phyloP scores from a whole-genome alignment of 1,140 invertebrate species.

The Euglossa dilemma region DNA sequence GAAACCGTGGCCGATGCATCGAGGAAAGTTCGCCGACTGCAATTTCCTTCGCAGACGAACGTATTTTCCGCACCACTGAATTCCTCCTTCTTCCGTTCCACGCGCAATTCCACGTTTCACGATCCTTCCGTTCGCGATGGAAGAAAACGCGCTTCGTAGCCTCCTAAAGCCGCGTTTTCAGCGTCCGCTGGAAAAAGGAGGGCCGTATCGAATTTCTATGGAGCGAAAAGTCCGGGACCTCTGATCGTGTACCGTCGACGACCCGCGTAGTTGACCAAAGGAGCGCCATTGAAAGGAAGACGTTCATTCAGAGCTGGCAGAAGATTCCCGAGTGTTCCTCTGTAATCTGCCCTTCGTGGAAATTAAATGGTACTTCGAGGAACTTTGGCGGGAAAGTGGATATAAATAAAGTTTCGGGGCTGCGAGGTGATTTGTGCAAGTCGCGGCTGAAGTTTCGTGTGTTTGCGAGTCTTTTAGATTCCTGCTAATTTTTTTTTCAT shows the following conservation, averaged over 20 bases:
- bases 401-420: background rate
- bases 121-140: slow-evolving; percentile 1
- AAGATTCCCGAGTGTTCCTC: background rate
- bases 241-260: background rate
- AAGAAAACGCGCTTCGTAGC: slow-evolving; percentile 6
- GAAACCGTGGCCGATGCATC: slow-evolving; percentile 32
- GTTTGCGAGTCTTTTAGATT: too few species aligned
- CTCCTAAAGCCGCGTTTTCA: slow-evolving; percentile 9
- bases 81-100: background rate
- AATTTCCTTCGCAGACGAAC: slow-evolving; percentile 50
- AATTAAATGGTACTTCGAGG: background rate
- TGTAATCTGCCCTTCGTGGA: background rate
- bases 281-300: slow-evolving; percentile 1
- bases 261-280: background rate
- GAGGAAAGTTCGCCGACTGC: slow-evolving; percentile 47
- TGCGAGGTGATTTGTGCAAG: background rate
- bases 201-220: slow-evolving; percentile 14
- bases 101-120: slow-evolving; percentile 14
- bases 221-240: background rate
- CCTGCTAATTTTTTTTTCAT: too few species aligned
- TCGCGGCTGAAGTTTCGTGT: background rate
- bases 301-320: background rate
- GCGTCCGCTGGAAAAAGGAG: background rate
- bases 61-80: slow-evolving; percentile 51
- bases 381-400: background rate